Percentiles rank a stretch among this genome's conserved stretches.
These are phyloP conservation scores for Ceuthmochares aereus DNA, from an alignment of 2,113 vertebrate species.

Conservation along the genomic window DNA sequence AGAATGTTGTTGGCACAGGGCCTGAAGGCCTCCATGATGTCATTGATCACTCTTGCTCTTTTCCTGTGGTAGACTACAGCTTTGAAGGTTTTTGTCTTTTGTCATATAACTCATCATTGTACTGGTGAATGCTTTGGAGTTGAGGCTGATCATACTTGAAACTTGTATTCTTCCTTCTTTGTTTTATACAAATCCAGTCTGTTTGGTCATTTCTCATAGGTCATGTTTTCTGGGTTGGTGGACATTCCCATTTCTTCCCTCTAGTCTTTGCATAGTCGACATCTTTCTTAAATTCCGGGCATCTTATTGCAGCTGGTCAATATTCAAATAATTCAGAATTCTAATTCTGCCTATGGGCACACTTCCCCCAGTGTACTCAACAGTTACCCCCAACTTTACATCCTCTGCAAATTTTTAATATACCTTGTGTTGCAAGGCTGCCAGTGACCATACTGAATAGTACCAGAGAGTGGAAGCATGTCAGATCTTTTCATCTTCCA, in stretches of 20 bases:
- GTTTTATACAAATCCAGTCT: neutral
- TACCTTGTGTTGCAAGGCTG: neutral
- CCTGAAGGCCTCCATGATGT: neutral
- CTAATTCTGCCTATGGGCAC: neutral
- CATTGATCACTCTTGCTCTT: neutral
- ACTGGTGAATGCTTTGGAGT: neutral
- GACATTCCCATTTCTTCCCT: neutral
- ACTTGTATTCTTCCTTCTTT: neutral
- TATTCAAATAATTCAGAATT: neutral
- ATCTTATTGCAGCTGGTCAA: neutral
- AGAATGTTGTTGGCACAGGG: neutral
- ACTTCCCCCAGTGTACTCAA: neutral
- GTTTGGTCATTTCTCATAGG: neutral
- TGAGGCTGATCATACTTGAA: fast-evolving
- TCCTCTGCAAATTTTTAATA: neutral
- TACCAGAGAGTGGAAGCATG: neutral
- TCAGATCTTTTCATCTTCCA: neutral
- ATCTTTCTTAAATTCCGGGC: neutral
- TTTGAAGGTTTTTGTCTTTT: neutral
- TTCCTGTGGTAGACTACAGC: neutral
- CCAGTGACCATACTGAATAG: neutral
- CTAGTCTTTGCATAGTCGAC: neutral
- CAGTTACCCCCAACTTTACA: neutral
- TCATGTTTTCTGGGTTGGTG: neutral
- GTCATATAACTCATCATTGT: neutral